Evolutionary conservation across 2,797 vertebrate genomes (phyloP).

Genomic region (Eremophila alpestris): DNA sequence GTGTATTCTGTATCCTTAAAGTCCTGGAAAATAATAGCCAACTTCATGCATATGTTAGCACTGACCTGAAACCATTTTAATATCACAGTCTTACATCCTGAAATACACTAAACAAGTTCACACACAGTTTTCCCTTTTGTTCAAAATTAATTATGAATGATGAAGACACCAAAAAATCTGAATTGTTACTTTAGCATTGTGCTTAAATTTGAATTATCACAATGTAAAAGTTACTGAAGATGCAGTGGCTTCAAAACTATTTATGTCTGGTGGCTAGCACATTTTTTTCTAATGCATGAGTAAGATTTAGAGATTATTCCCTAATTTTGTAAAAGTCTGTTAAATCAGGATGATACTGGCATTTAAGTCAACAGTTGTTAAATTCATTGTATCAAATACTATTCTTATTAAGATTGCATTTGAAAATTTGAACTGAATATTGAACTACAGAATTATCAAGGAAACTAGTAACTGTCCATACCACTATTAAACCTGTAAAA

Average conservation of each 20-base stretch:
- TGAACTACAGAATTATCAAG: not conserved
- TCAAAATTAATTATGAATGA: not conserved
- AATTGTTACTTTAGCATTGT: not conserved
- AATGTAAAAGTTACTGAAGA: not conserved
- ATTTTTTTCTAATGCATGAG: not conserved
- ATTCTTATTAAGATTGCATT: not conserved
- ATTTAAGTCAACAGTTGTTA: not conserved
- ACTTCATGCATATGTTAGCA: not conserved
- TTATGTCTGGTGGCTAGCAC: not conserved
- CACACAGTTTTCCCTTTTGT: not conserved
- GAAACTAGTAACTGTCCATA: not conserved
- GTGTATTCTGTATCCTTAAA: not conserved
- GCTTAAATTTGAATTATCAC: not conserved
- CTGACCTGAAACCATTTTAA: not conserved
- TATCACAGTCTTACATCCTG: not conserved
- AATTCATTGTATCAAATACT: not conserved
- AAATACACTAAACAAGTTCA: not conserved
- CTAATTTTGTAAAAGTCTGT: not conserved
- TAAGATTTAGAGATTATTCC: not conserved
- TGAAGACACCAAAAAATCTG: not conserved
- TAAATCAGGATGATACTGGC: not conserved
- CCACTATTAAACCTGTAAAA: not conserved
- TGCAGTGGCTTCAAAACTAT: not conserved
- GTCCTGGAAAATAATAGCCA: not conserved
- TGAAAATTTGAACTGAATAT: not conserved